Conservation (phyloP, 2,888 invertebrate species). For the Torymus tubicola region DNA sequence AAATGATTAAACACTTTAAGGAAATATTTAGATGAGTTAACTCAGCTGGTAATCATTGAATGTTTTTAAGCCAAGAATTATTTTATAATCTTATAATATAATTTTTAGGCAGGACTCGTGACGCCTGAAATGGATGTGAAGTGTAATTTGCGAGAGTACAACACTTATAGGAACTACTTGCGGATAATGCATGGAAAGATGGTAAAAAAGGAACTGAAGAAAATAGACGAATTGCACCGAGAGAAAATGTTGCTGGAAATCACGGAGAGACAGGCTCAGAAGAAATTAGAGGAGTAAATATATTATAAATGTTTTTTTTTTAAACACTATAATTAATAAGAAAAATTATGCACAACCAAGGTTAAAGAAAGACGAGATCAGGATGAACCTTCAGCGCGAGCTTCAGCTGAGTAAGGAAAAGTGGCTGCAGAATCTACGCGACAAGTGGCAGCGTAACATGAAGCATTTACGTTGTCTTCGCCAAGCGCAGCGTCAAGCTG, state of each 20-base stretch:
- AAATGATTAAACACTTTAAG: no score
- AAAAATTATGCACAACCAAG: slow-evolving; percentile 3
- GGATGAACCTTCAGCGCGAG: neutral
- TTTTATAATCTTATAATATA: neutral
- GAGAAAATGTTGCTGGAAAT: slow-evolving; percentile 56
- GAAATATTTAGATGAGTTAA: no score
- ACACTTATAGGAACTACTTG: slow-evolving; percentile 75
- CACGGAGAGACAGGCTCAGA: slow-evolving; percentile 33
- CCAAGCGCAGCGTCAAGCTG: no score
- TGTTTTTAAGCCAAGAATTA: no score
- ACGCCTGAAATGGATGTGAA: slow-evolving; percentile 73
- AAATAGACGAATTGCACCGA: slow-evolving; percentile 47
- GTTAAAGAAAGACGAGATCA: slow-evolving; percentile 45
- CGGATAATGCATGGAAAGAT: slow-evolving; percentile 66
- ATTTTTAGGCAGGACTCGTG: slow-evolving; percentile 66
- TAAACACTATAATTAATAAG: no score
- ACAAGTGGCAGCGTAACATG: no score
- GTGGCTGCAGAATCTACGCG: neutral
- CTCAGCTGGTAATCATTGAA: no score
- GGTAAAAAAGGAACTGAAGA: slow-evolving; percentile 65
- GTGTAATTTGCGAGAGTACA: slow-evolving; percentile 76
- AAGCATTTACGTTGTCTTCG: no score
- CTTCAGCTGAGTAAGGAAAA: neutral
- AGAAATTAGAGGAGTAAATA: slow-evolving; percentile 55
- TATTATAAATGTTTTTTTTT: no score